Evolutionary conservation across 2,113 vertebrate genomes (phyloP).

Genomic region (Halcyon malimbica): DNA sequence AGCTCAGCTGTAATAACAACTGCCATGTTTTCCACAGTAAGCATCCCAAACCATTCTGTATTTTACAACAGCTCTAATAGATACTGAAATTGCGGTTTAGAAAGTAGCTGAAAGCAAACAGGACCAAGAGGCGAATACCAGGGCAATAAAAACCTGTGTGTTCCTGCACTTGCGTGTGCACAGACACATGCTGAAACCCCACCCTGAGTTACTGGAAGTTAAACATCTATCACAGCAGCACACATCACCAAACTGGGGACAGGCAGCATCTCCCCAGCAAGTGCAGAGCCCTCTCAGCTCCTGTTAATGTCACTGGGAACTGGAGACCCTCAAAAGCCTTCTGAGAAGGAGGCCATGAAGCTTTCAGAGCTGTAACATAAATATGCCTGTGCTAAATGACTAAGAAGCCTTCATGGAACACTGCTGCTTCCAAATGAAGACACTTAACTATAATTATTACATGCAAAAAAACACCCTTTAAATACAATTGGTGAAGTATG

Average conservation of each 20-base stretch:
- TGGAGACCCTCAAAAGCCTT: neutral
- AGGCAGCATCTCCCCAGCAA: neutral
- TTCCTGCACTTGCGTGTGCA: neutral
- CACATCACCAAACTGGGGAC: neutral
- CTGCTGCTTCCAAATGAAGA: neutral
- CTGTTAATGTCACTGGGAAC: rapidly evolving
- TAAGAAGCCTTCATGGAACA: rapidly evolving
- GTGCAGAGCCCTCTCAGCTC: rapidly evolving
- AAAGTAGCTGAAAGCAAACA: slow-evolving; percentile 31
- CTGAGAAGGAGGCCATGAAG: neutral
- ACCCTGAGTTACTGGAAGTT: rapidly evolving
- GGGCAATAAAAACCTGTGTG: neutral
- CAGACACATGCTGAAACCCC: neutral
- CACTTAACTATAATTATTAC: neutral
- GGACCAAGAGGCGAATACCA: neutral
- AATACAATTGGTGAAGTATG: neutral
- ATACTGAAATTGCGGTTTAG: slow-evolving; percentile 58
- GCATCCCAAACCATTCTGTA: slow-evolving; percentile 7
- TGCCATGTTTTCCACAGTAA: neutral
- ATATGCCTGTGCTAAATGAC: rapidly evolving
- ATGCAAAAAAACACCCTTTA: neutral
- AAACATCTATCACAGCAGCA: neutral
- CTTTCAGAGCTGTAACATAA: neutral
- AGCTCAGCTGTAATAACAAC: slow-evolving; percentile 68
- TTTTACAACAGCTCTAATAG: slow-evolving; percentile 65